phyloP scores from a whole-genome alignment of 2,888 invertebrate species.

The Tipula helvola region DNA sequence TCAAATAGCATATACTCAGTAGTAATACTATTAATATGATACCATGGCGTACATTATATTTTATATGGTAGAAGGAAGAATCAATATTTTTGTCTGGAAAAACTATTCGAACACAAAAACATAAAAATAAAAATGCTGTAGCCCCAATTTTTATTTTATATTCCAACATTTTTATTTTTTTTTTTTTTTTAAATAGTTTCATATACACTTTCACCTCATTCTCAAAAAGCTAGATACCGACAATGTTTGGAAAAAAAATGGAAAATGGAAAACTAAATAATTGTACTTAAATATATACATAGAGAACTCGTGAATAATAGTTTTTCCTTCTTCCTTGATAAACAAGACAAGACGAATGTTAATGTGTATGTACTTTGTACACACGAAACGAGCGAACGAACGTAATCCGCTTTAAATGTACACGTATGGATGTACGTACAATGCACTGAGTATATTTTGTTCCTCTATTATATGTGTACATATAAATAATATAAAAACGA shows the following conservation, averaged over 20 bases:
- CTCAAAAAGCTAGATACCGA: not conserved
- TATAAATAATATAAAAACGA: no score
- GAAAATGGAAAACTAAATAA: not conserved
- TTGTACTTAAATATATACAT: not conserved
- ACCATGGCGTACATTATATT: not conserved
- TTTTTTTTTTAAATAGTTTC: not conserved
- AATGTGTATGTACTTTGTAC: not conserved
- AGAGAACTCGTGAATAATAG: not conserved
- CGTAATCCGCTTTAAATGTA: not conserved
- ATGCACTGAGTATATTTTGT: not conserved
- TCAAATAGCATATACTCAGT: not conserved
- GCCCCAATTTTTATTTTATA: slow-evolving; percentile 1
- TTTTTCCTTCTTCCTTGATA: not conserved
- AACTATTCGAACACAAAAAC: not conserved
- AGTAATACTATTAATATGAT: not conserved
- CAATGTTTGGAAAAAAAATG: not conserved
- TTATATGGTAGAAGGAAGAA: not conserved
- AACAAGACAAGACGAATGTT: not conserved
- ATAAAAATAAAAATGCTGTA: not conserved
- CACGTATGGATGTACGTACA: not conserved
- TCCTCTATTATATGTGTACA: not conserved
- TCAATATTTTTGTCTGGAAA: slow-evolving; percentile 8
- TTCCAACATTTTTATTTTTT: not conserved
- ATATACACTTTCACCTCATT: not conserved
- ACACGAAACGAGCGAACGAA: not conserved